phyloP scores from a whole-genome alignment of 2,113 vertebrate species.

The Nipponia nippon region DNA sequence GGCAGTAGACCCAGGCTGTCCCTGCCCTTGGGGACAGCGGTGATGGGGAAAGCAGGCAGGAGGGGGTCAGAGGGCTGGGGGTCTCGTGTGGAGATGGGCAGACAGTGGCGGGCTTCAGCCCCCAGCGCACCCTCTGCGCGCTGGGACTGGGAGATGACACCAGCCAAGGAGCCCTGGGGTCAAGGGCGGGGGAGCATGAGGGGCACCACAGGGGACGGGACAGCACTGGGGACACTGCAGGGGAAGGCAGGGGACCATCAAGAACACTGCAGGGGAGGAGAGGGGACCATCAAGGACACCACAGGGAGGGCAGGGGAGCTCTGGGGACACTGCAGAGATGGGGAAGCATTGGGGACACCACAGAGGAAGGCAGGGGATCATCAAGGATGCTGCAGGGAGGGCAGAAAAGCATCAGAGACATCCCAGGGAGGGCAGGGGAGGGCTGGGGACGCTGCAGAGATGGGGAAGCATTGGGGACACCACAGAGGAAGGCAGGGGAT shows the following conservation, averaged over 20 bases:
- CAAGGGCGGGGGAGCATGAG: neutral
- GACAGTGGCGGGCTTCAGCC: neutral
- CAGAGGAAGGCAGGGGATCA: too few species aligned
- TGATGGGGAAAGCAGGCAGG: neutral
- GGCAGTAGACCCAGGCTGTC: fast-evolving
- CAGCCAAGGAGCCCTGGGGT: neutral
- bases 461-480: too few species aligned
- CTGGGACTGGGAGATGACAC: neutral
- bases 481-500: too few species aligned
- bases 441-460: too few species aligned
- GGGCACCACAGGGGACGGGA: too few species aligned
- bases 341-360: too few species aligned
- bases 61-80: neutral
- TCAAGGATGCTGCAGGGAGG: too few species aligned
- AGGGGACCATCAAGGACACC: neutral
- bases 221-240: neutral
- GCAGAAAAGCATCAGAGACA: too few species aligned
- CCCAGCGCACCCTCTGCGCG: neutral
- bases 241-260: neutral
- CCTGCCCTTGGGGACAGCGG: too few species aligned
- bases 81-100: fast-evolving
- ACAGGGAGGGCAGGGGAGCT: neutral
- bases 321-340: too few species aligned
- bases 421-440: neutral
- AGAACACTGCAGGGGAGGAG: neutral